A percentile compares a stretch with the other conserved stretches of the same genome.
phyloP scores from a whole-genome alignment of 2,888 invertebrate species.

The Euzetes globulus region DNA sequence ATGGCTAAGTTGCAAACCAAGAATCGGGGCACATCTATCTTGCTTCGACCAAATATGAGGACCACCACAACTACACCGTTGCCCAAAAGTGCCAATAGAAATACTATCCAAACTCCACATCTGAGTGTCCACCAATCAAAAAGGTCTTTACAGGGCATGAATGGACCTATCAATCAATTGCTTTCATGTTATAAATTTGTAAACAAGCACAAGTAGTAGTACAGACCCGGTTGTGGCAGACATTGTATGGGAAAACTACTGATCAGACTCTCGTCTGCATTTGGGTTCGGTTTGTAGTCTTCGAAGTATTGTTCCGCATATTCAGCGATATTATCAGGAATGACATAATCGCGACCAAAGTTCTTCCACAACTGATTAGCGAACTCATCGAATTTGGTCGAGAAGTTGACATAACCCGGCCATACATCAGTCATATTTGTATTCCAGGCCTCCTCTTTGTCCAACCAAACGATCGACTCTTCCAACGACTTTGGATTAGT shows the following conservation, averaged over 20 bases:
- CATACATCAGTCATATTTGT: conserved; percentile 64
- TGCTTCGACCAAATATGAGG: conserved; percentile 76
- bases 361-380: conserved; percentile 63
- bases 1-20: conserved; percentile 92
- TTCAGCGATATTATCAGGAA: conserved; percentile 60
- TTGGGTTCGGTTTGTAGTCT: conserved; percentile 42
- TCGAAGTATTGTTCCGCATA: conserved; percentile 65
- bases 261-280: conserved; percentile 35
- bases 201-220: neutral
- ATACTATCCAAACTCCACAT: conserved; percentile 95
- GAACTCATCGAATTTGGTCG: conserved; percentile 62
- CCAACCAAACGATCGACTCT: conserved; percentile 41
- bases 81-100: conserved; percentile 86
- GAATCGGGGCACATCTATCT: conserved; percentile 93
- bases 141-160: conserved; percentile 87
- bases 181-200: neutral
- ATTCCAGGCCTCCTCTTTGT: conserved; percentile 40
- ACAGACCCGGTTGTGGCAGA: conserved; percentile 45
- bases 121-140: conserved; percentile 97
- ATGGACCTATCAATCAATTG: conserved; percentile 60
- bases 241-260: conserved; percentile 41
- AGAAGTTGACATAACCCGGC: conserved; percentile 60
- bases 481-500: conserved; percentile 36
- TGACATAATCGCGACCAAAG: conserved; percentile 59
- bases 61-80: conserved; percentile 94